Base-by-base conservation (phyloP, 2,797 vertebrate genomes). In the Siniperca obscura region DNA sequence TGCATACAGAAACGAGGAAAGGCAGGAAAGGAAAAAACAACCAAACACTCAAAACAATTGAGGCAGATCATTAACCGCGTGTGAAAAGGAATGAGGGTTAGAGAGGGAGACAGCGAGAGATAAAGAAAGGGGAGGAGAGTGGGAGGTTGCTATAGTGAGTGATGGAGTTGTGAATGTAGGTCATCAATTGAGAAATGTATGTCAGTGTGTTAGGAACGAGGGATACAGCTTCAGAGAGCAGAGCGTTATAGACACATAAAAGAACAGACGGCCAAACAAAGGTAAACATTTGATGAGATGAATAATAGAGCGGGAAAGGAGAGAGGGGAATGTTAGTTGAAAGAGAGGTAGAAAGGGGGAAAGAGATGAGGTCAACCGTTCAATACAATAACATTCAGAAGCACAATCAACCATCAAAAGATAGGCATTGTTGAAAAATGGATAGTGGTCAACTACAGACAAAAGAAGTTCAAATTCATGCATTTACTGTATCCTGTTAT, bases 131-230 rank as follows among this genome's bases (percentile, higher is more conserved):
- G 14, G 53, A 36, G 44, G n/a, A 62, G n/a, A 69, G 72, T 70
- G 50, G 56, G 62, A 44, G 40, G 46, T 52, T 53, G 60, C 56
- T 53, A 52, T 60, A 62, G 55, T n/a, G 68, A 81, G 2, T 64
- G 89, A 87, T 76, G 66, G 84, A 67, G 70, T 66, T 73, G 62
- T 25, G 66, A 82, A 95, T 93, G 91, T 95, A 95, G 94, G 95
- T 94, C 94, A 93, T 70, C 86, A 46, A 86, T 87, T 92, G 48
- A 84, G 69, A 93, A 94, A 95, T 93, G 87, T 94, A 80, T 94
- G 94, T 94, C 92, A 94, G 92, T 92, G 89, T 90, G 91, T 88
- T 79, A 92, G 74, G 56, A 87, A 83, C 48, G 42, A 72, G 73
- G 50, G 55, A 72, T 10, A 44, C 40, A 55, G 69, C 75, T 62